These are phyloP conservation scores for Drosophila guanche DNA, from an alignment of 1,140 invertebrate genomes.

Conservation along the genomic window DNA sequence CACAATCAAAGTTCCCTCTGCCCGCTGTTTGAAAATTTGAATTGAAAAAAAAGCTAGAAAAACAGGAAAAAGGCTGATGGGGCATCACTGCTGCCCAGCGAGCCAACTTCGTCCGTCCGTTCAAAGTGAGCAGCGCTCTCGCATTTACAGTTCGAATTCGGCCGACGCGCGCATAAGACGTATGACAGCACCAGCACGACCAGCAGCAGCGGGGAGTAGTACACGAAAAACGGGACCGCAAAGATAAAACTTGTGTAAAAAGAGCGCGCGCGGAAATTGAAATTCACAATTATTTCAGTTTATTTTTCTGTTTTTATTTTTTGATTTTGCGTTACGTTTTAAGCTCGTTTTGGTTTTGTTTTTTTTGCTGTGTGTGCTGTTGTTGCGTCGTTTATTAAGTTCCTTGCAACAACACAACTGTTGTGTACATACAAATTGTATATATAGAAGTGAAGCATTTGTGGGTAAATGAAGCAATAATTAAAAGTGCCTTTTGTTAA, in stretches of 20 bases:
- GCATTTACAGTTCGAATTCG: constrained; percentile 61
- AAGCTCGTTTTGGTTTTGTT: constrained; percentile 24
- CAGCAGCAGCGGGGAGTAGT: constrained; percentile 30
- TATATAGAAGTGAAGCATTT: constrained; percentile 34
- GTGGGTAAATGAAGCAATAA: constrained; percentile 73
- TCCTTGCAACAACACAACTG: constrained; percentile 59
- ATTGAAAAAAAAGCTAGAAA: too few species aligned
- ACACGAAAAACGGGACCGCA: constrained; percentile 23
- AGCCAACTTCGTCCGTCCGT: not conserved
- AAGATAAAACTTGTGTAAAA: constrained; percentile 30
- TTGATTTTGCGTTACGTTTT: constrained; percentile 36
- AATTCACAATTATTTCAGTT: constrained; percentile 45
- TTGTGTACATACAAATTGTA: constrained; percentile 42
- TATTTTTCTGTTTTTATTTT: constrained; percentile 34
- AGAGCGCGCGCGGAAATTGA: constrained; percentile 41
- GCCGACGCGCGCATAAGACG: constrained; percentile 58
- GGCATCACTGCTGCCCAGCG: too few species aligned
- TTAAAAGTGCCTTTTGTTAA: constrained; percentile 79
- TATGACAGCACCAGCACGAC: constrained; percentile 22
- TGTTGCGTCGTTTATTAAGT: constrained; percentile 60
- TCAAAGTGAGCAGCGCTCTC: constrained; percentile 33
- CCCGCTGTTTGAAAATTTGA: too few species aligned
- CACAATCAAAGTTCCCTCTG: too few species aligned
- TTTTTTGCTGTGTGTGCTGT: constrained; percentile 35
- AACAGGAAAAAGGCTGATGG: too few species aligned